Percentiles rank a stretch among this genome's conserved stretches.
Evolutionary conservation across 2,888 invertebrate species (phyloP).

Genomic region (Merodon equestris): DNA sequence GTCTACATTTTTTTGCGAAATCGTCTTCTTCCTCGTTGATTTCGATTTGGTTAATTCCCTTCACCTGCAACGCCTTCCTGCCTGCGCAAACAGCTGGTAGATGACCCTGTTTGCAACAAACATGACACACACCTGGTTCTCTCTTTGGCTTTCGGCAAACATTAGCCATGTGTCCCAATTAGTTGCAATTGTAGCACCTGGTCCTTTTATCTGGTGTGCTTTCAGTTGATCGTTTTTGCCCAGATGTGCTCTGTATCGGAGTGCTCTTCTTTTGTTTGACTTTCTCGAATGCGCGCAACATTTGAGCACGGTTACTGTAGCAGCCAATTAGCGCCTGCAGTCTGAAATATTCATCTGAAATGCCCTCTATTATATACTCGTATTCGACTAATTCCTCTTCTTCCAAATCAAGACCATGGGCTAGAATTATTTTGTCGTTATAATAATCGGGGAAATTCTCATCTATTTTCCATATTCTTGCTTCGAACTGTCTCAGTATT

Average conservation of each 20-base stretch:
- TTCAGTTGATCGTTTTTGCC: neutral
- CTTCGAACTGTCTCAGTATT: constrained; percentile 1
- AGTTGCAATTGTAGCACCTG: constrained; percentile 30
- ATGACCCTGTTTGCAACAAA: constrained; percentile 29
- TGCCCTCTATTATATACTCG: neutral
- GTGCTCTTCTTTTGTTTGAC: constrained; percentile 2
- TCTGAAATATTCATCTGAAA: neutral
- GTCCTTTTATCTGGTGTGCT: constrained; percentile 2
- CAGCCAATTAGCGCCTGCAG: too few relatives aligned
- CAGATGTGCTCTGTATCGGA: neutral
- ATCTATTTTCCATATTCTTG: neutral
- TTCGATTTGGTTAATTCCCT: neutral
- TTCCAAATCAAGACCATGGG: neutral
- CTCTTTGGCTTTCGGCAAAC: constrained; percentile 25
- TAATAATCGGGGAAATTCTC: constrained; percentile 6
- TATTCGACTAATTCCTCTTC: constrained; percentile 11
- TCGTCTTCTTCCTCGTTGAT: constrained; percentile 10
- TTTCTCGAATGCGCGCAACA: neutral
- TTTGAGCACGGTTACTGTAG: too few relatives aligned
- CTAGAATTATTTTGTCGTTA: constrained; percentile 2
- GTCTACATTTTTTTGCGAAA: constrained; percentile 9
- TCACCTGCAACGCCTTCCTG: neutral
- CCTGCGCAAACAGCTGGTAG: constrained; percentile 12
- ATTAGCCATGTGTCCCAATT: constrained; percentile 29
- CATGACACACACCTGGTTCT: constrained; percentile 35